Evolutionary conservation across 2,797 vertebrate species (phyloP).

Genomic region (Phylloscopus collybita): DNA sequence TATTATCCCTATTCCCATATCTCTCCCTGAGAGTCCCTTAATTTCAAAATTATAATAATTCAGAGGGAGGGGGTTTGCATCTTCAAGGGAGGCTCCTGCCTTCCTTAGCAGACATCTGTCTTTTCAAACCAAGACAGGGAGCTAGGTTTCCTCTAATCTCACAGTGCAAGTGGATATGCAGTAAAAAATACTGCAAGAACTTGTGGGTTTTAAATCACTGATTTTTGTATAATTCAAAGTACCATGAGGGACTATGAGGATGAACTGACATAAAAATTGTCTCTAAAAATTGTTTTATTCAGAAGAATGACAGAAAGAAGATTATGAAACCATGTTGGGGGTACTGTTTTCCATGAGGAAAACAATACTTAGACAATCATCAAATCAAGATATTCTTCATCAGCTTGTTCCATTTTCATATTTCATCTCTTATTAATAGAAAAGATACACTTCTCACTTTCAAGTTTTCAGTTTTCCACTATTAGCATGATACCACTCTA

Average conservation of each 20-base stretch:
- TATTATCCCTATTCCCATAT: neutral
- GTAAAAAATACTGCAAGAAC: neutral
- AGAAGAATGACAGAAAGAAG: neutral
- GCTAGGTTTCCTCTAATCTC: neutral
- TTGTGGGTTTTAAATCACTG: neutral
- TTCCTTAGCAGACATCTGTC: neutral
- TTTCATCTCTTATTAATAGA: neutral
- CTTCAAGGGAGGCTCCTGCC: neutral
- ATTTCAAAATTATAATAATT: neutral
- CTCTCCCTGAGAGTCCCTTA: neutral
- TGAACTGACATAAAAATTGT: neutral
- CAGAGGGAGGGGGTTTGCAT: neutral
- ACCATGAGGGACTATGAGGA: neutral
- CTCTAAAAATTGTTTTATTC: neutral
- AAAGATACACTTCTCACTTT: neutral
- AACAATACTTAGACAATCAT: neutral
- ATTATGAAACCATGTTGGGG: neutral
- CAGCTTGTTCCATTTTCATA: neutral
- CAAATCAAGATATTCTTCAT: neutral
- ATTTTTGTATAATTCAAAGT: neutral
- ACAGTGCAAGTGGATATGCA: neutral
- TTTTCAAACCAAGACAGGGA: neutral
- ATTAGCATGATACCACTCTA: neutral
- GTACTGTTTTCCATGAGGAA: neutral
- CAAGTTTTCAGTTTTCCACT: neutral